Base-by-base conservation (phyloP, 2,888 invertebrate genomes). In the Allolobophora icterica region DNA sequence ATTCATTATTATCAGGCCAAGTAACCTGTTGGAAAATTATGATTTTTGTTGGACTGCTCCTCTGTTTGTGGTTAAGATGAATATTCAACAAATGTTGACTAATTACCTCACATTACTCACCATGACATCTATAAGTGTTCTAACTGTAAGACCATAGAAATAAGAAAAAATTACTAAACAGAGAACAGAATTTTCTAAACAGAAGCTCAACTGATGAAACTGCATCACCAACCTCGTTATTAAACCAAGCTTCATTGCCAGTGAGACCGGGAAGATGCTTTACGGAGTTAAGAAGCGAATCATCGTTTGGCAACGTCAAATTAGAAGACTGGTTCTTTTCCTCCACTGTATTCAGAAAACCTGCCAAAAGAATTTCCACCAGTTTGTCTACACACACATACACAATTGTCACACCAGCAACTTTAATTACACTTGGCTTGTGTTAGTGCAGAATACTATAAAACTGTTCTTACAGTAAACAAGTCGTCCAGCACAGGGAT, bases 321-420 rank as follows among this genome's bases (percentile, higher is more conserved):
- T 21, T 33, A 35, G 87, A 21, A 87, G 87, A 38, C 34, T 35
- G 4, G 87, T 35, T 87, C 87, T 87, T 87, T 87, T 87, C 35
- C 87, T 30, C 87, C 35, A 87, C 38, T 11, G 87, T 87, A 87
- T 87, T 87, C 87, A 87, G 87, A 87, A 87, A 38, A 35, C 87
- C 87, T 87, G 34, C 6, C 30, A 71, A 30, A 71, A n/a, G 6
- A 71, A n/a, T n/a, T 71, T 71, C n/a, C 71, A 71, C 71, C 8
- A n/a, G 30, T 71, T 71, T n/a, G 30, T n/a, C n/a, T 71, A 71
- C 4, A 58, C 5, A 58, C 1, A 58, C 58, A 19, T 19, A 19
- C 13, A 52, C 52, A 52, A 19, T 52, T 52, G 52, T 52, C 19
- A 19, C 52, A 30, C 30, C 30, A 30, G 30, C 58, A 6, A 58